These are phyloP conservation scores for Piscicola geometra DNA, from an alignment of 2,888 invertebrate genomes.

Conservation along the genomic window DNA sequence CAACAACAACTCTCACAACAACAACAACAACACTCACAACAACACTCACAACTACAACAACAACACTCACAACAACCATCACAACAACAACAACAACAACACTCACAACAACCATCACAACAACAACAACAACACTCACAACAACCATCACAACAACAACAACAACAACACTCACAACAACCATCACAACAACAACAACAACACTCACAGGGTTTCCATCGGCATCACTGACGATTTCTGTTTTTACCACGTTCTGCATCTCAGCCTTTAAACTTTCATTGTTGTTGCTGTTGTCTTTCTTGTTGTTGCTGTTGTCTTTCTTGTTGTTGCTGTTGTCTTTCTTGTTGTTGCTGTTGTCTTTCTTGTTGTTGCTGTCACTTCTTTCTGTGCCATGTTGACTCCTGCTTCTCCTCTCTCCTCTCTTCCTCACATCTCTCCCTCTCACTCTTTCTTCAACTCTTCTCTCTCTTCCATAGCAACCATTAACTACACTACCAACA, in stretches of 20 bases:
- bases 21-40: no score
- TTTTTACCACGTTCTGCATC: not conserved
- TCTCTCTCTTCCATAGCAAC: not conserved
- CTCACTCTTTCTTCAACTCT: not conserved
- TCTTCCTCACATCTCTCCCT: not conserved
- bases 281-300: not conserved
- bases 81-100: no score
- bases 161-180: not conserved
- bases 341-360: not conserved
- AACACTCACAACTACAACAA: no score
- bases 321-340: not conserved
- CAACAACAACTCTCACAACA: no score
- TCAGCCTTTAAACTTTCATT: not conserved
- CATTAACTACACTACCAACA: not conserved
- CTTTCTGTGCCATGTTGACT: no score
- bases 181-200: not conserved
- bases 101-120: no score
- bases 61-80: no score
- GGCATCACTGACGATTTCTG: not conserved
- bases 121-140: no score
- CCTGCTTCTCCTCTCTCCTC: not conserved
- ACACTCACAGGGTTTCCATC: not conserved
- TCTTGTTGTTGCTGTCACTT: not conserved
- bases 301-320: not conserved
- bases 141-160: not conserved